These are phyloP conservation scores for Lutjanus erythropterus DNA, from an alignment of 2,113 vertebrate genomes.

Conservation along the genomic window DNA sequence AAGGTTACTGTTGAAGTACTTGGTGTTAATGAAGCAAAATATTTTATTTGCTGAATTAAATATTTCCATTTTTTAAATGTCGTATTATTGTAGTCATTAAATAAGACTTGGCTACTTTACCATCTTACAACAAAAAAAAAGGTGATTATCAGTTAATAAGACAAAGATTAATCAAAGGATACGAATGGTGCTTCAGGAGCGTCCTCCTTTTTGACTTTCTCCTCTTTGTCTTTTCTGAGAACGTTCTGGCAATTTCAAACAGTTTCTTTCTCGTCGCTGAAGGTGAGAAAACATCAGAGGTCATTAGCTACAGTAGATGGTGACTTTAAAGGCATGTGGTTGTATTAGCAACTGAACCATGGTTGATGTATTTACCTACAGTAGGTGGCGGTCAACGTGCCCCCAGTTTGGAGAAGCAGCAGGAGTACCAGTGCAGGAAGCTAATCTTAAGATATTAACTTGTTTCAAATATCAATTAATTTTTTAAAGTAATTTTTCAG, in stretches of 20 bases:
- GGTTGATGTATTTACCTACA: no score
- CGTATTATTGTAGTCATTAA: not conserved
- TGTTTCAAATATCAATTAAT: no score
- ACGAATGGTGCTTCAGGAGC: constrained; percentile 93
- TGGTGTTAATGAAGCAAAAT: not conserved
- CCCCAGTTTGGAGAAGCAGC: no score
- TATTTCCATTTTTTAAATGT: not conserved
- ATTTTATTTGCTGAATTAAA: not conserved
- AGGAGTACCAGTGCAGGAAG: no score
- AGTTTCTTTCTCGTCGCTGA: constrained; percentile 96
- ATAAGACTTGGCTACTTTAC: not conserved
- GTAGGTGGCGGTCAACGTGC: no score
- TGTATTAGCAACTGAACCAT: no score
- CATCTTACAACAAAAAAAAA: not conserved
- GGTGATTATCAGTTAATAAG: not conserved
- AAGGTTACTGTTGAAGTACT: not conserved
- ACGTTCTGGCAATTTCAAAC: constrained; percentile 95
- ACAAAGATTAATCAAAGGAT: constrained; percentile 85
- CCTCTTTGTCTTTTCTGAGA: constrained; percentile 97
- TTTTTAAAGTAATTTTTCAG: no score
- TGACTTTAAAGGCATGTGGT: no score
- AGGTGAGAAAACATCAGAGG: constrained; percentile 4
- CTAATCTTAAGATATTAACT: no score
- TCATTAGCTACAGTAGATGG: not conserved
- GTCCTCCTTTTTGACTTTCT: constrained; percentile 93